Percentiles rank a stretch among this genome's conserved stretches.
phyloP scores from a whole-genome alignment of 2,888 invertebrate species.

The Aporophyla lueneburgensis region DNA sequence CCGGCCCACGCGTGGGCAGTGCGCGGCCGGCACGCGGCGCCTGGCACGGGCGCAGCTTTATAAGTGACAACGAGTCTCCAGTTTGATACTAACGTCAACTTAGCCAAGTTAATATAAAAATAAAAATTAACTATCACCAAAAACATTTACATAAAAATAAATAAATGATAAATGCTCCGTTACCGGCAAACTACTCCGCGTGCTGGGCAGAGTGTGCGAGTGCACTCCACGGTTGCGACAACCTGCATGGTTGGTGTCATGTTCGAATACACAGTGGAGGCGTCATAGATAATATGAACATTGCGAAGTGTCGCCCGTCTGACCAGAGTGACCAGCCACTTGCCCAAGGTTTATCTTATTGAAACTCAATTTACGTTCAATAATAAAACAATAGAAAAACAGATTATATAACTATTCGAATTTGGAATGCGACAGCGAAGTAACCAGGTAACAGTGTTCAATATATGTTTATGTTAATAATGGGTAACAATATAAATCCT shows the following conservation, averaged over 20 bases:
- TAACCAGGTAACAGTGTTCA: slow-evolving; percentile 24
- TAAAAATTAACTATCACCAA: slow-evolving; percentile 66
- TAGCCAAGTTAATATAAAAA: slow-evolving; percentile 61
- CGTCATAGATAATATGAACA: not conserved
- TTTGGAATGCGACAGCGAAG: slow-evolving; percentile 56
- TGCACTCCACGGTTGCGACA: not conserved
- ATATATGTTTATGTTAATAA: not conserved
- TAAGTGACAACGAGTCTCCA: not conserved
- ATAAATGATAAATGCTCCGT: slow-evolving; percentile 73
- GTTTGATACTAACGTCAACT: slow-evolving; percentile 44
- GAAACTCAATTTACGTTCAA: not conserved
- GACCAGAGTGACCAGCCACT: no score
- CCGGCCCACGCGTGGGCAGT: no score
- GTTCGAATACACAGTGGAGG: not conserved
- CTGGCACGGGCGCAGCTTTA: no score
- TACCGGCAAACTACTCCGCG: slow-evolving; percentile 46
- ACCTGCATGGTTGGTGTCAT: not conserved
- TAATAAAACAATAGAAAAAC: slow-evolving; percentile 12
- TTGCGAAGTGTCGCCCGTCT: not conserved
- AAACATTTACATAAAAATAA: slow-evolving; percentile 68
- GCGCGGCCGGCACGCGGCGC: not conserved
- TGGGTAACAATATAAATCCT: slow-evolving; percentile 11
- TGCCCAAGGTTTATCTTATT: not conserved
- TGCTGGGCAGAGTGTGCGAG: not conserved
- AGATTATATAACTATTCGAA: slow-evolving; percentile 22